These are phyloP conservation scores for Merluccius polli DNA, from an alignment of 2,797 vertebrate genomes.

Conservation along the genomic window DNA sequence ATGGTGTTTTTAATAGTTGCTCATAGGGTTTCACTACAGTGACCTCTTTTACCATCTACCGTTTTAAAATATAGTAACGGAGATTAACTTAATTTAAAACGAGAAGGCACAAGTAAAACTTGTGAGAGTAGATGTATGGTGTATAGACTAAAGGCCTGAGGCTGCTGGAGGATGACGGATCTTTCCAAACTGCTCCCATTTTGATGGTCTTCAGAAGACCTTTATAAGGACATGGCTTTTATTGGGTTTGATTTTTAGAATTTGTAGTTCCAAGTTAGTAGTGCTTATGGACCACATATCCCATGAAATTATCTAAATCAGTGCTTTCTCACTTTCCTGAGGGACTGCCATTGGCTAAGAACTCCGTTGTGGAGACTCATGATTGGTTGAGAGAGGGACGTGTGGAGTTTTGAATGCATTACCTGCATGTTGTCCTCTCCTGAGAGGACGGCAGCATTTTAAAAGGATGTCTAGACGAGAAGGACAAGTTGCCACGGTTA, in stretches of 20 bases:
- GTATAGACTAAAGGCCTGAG: not conserved
- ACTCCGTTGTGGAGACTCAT: not conserved
- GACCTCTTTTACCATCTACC: slow-evolving; percentile 3
- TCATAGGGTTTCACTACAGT: slow-evolving; percentile 7
- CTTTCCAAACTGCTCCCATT: not conserved
- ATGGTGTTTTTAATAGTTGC: not conserved
- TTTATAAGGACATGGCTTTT: not conserved
- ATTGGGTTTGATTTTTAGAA: not conserved
- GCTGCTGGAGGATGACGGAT: not conserved
- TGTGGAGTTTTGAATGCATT: slow-evolving; percentile 12
- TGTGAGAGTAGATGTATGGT: not conserved
- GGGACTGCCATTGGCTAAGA: not conserved
- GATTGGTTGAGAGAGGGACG: not conserved
- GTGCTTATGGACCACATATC: not conserved
- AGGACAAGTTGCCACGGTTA: slow-evolving; percentile 5
- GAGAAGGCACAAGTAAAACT: slow-evolving; percentile 11
- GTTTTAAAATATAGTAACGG: not conserved
- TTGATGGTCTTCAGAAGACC: not conserved
- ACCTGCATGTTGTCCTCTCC: slow-evolving; percentile 10
- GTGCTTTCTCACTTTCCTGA: not conserved
- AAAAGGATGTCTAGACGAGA: slow-evolving; percentile 19
- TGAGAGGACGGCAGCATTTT: slow-evolving; percentile 25
- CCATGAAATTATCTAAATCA: not conserved
- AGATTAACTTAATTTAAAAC: not conserved
- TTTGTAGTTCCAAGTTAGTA: not conserved